Evolutionary conservation across 2,888 invertebrate genomes (phyloP), one percentile per base, ranked within the genome.

Genomic region (Theodoxus fluviatilis): DNA sequence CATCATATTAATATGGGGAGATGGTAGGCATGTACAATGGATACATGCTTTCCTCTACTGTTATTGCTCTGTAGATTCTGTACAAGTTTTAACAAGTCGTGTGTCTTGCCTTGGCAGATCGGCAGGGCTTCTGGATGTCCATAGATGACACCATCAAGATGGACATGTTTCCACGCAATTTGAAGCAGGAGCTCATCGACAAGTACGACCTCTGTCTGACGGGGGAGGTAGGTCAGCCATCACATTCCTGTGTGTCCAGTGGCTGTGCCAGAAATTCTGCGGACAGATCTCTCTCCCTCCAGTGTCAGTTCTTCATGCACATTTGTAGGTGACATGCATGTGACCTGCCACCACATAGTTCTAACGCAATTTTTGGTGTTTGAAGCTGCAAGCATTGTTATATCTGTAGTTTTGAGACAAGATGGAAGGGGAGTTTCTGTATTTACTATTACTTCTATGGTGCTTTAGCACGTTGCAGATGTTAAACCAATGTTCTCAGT

Each of bases 171-270:
- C 61, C 71, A 18, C 25, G 31, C 25, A 70, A 74, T 57, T 78
- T 85, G 15, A 76, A 88, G 66, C 91, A 90, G 75, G 89, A 90
- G 68, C 89, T 96, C 68, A 90, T 93, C 74, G 89, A 89, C 3
- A 91, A 92, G 67, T 93, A 94, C 84, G 96, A 98, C 86, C 89
- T 99, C 25, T 99, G 99, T 84, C 90, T 99, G 59, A 99, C 98
- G 3, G 99, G 99, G 35, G 95, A 97, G 84, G 91, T 91, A 81
- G 78, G 83, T 76, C n/a, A 12, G 25, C 22, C 15, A 43, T 15
- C 31, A 22, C 3, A 12, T 28, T 22, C 12, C 3, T 22, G 18
- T 43, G 15, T 59, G 31, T 77, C n/a, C n/a, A n/a, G n/a, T n/a
- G n/a, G n/a, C n/a, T n/a, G n/a, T n/a, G n/a, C n/a, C n/a, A n/a